Percentiles rank a stretch among this genome's conserved stretches.
Evolutionary conservation across 64 coral and sea anemone species (phyloP).

Genomic region (Orbicella faveolata): DNA sequence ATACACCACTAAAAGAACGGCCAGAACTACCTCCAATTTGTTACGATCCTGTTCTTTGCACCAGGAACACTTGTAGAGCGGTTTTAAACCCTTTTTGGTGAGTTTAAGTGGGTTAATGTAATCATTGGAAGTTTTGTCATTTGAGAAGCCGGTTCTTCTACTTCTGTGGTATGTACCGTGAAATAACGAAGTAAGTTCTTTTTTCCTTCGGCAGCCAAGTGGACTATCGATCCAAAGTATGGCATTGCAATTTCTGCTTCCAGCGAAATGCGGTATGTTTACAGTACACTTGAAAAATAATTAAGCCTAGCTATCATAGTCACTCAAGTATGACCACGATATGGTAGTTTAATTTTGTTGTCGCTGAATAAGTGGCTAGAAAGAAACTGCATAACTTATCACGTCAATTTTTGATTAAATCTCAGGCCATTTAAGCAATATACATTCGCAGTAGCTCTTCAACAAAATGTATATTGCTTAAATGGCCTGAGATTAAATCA

Average conservation of each 20-base stretch:
- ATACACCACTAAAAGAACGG: slow-evolving; percentile 94
- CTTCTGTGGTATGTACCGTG: not conserved
- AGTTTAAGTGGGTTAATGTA: not conserved
- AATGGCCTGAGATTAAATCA: no score
- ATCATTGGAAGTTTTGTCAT: not conserved
- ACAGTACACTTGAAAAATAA: not conserved
- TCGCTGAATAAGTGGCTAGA: no score
- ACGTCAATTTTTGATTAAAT: no score
- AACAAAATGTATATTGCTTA: no score
- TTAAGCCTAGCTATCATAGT: no score
- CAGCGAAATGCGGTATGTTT: slow-evolving; percentile 97
- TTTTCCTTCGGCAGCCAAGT: slow-evolving; percentile 79
- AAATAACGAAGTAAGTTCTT: not conserved
- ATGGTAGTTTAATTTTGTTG: not conserved
- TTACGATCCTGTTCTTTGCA: slow-evolving; percentile 96
- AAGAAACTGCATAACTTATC: no score
- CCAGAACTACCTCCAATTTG: slow-evolving; percentile 98
- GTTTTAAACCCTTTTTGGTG: slow-evolving; percentile 97
- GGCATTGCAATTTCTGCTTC: slow-evolving; percentile 99
- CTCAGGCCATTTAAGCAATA: no score
- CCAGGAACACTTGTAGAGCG: slow-evolving; percentile 92
- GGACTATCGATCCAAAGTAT: slow-evolving; percentile 98
- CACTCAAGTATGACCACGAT: not conserved
- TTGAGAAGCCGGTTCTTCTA: not conserved
- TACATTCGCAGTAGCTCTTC: no score